These are phyloP conservation scores for Bombycilla garrulus DNA, from an alignment of 2,113 vertebrate genomes.

Conservation along the genomic window DNA sequence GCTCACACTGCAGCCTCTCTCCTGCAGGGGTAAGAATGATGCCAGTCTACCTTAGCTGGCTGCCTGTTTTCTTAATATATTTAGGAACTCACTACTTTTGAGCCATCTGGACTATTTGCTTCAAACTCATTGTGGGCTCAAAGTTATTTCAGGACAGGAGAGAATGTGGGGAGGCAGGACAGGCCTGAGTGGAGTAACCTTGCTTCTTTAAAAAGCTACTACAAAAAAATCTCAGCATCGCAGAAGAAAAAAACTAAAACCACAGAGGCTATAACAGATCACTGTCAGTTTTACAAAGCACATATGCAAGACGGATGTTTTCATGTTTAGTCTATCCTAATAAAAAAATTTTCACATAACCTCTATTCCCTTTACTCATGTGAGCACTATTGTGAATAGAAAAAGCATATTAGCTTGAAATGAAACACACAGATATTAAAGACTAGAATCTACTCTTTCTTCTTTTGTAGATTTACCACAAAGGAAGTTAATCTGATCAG, in stretches of 20 bases:
- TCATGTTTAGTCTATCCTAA: background rate
- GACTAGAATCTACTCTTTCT: background rate
- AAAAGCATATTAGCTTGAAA: background rate
- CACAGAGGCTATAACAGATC: background rate
- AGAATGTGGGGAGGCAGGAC: background rate
- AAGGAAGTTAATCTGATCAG: conserved; percentile 41
- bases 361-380: background rate
- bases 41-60: background rate
- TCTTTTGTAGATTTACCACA: conserved; percentile 10
- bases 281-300: background rate
- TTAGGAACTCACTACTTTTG: background rate
- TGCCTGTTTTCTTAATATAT: background rate
- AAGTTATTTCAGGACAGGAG: background rate
- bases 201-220: background rate
- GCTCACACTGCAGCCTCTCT: background rate
- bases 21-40: background rate
- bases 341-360: background rate
- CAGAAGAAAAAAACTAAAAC: background rate
- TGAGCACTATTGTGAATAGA: background rate
- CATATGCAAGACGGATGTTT: background rate
- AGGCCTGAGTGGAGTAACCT: background rate
- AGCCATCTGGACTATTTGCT: background rate
- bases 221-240: background rate
- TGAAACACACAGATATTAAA: conserved; percentile 1
- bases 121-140: background rate